A percentile compares a stretch with the other conserved stretches of the same genome.
These are phyloP conservation scores for Apodemus agrarius DNA, from an alignment of 2,797 vertebrate species.

Conservation along the genomic window DNA sequence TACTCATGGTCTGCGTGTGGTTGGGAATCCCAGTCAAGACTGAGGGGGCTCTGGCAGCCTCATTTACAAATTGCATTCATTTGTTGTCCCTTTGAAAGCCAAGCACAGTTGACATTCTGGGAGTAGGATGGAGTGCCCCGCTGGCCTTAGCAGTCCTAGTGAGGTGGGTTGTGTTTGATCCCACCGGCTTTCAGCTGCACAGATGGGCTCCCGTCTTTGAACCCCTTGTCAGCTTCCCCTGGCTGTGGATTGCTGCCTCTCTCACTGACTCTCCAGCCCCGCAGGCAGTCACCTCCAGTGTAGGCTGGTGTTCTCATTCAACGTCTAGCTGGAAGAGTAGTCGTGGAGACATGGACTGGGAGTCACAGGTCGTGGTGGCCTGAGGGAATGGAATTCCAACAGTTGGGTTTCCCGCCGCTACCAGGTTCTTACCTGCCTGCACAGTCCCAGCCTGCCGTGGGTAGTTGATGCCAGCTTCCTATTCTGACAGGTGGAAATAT, in stretches of 20 bases:
- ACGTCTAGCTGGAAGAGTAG: not conserved
- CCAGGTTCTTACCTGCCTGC: not conserved
- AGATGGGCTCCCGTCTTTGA: not conserved
- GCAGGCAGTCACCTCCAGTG: not conserved
- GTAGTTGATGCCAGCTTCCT: constrained; percentile 45
- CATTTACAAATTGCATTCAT: not conserved
- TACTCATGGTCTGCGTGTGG: not conserved
- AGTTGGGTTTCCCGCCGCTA: not conserved
- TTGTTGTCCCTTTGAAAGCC: constrained; percentile 56
- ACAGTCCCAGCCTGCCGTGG: not conserved
- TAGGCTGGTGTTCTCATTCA: not conserved
- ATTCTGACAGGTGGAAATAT: constrained; percentile 48
- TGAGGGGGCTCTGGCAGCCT: not conserved
- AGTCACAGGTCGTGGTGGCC: not conserved
- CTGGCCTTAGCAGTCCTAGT: constrained; percentile 61
- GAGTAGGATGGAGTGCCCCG: constrained; percentile 50
- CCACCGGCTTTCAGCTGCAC: constrained; percentile 32
- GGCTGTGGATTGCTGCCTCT: not conserved
- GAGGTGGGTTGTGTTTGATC: constrained; percentile 59
- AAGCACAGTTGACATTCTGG: constrained; percentile 9
- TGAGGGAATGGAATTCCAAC: not conserved
- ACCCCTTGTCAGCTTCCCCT: not conserved
- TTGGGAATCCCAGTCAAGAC: not conserved
- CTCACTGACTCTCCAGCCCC: not conserved
- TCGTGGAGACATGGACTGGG: not conserved